These are phyloP conservation scores for Siniperca undulata DNA, from an alignment of 2,797 vertebrate genomes.

Conservation along the genomic window DNA sequence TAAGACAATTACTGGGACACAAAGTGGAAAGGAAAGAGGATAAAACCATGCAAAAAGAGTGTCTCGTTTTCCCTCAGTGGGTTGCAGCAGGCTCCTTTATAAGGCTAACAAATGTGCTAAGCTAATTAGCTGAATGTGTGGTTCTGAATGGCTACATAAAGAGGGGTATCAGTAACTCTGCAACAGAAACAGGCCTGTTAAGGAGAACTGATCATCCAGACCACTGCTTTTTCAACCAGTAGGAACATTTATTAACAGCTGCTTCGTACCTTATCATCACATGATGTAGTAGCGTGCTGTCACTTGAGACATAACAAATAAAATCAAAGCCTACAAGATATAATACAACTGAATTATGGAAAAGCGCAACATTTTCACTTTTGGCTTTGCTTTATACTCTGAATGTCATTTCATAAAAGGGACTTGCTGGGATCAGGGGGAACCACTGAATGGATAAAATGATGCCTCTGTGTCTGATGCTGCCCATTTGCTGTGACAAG, in stretches of 20 bases:
- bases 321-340: background rate
- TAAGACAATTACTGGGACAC: constrained; percentile 44
- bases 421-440: constrained; percentile 18
- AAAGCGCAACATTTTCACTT: constrained; percentile 16
- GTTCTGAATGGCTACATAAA: constrained; percentile 11
- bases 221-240: background rate
- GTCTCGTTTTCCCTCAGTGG: constrained; percentile 14
- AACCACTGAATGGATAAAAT: constrained; percentile 38
- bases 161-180: background rate
- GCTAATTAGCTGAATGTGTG: constrained; percentile 27
- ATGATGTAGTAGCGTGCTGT: background rate
- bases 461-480: constrained; percentile 18
- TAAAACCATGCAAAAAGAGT: constrained; percentile 12
- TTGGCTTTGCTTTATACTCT: constrained; percentile 11
- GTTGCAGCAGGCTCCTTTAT: constrained; percentile 22
- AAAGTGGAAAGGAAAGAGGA: constrained; percentile 32
- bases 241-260: constrained; percentile 4
- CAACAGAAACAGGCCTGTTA: constrained; percentile 8
- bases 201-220: constrained; percentile 16
- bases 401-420: constrained; percentile 24
- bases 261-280: background rate
- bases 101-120: constrained; percentile 27
- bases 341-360: constrained; percentile 3
- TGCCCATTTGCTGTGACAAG: constrained; percentile 22
- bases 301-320: too few species aligned